Base-by-base conservation (phyloP, 1,140 invertebrate species). In the Periplaneta americana region DNA sequence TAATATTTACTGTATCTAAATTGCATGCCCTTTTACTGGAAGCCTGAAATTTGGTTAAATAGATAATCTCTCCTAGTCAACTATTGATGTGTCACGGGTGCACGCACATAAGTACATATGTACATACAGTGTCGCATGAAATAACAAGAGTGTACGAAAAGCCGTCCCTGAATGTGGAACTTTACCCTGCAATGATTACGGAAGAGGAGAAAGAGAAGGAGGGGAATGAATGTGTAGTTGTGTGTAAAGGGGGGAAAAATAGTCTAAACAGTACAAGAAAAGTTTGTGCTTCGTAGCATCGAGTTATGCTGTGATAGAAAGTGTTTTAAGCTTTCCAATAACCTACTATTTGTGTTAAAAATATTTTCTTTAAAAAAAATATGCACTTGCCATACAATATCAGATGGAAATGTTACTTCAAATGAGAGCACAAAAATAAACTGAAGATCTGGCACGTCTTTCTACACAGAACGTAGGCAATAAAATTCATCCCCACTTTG, bases 121-220 rank as follows among this genome's bases (percentile, higher is more conserved):
- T 77, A 77, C 48, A 66, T 15, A 15, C 6, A n/a, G 48, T 66
- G 48, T 66, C 15, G 35, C 33, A 77, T 77, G 35, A 34, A 34
- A 77, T 36, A 36, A 77, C 75, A 77, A 77, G 33, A 34, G 75
- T 80, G 37, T 80, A 80, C 18, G 33, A 35, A 80, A 80, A 34
- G 33, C 18, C 77, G 80, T 81, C 80, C 80, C 80, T 76, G 80
- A 81, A 81, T 34, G 18, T 78, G 76, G 80, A 74, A 81, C 80
- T 33, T 81, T 81, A 81, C 80, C 80, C 80, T 81, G 80, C 80
- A 81, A 81, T 81, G 77, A 78, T 81, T 48, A 81, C 77, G 80
- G 80, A 81, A 39, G 31, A 37, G 36, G 33, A 66, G 48, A n/a
- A n/a, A n/a, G 22, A 66, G 22, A 39, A 28, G 48, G 9, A 66